These are phyloP conservation scores for Coluber constrictor DNA, from an alignment of 2,797 vertebrate species.

Conservation along the genomic window DNA sequence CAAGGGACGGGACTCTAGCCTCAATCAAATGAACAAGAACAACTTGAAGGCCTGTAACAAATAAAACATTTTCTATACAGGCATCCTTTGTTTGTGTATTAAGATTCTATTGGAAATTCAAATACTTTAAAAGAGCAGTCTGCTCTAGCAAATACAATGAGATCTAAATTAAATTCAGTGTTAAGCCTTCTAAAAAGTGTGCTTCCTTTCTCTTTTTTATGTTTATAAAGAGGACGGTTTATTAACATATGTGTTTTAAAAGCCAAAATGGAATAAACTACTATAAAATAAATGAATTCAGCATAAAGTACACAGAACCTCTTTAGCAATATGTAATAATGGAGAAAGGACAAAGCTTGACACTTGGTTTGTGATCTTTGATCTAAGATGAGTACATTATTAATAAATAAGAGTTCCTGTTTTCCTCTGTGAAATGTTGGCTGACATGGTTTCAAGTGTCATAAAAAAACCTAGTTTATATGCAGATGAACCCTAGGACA, in stretches of 20 bases:
- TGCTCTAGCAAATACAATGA: not conserved
- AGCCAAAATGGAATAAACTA: not conserved
- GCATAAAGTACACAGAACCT: not conserved
- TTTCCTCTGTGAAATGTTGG: not conserved
- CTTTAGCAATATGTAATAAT: not conserved
- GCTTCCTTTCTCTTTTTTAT: not conserved
- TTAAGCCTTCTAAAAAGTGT: not conserved
- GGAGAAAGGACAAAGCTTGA: not conserved
- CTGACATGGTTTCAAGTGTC: not conserved
- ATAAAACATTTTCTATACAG: not conserved
- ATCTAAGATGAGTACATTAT: not conserved
- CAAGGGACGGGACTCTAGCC: too few species aligned
- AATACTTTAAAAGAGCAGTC: not conserved
- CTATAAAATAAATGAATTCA: not conserved
- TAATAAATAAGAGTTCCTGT: not conserved
- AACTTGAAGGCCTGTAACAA: not conserved
- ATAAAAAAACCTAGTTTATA: not conserved
- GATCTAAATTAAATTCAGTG: not conserved
- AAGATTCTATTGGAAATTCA: not conserved
- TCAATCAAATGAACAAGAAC: not conserved
- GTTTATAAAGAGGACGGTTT: not conserved
- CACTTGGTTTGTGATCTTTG: not conserved
- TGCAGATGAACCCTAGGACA: not conserved
- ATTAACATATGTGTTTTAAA: not conserved
- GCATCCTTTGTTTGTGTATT: not conserved